These are phyloP conservation scores for Caerostris darwini DNA, from an alignment of 1,140 invertebrate genomes.

Conservation along the genomic window DNA sequence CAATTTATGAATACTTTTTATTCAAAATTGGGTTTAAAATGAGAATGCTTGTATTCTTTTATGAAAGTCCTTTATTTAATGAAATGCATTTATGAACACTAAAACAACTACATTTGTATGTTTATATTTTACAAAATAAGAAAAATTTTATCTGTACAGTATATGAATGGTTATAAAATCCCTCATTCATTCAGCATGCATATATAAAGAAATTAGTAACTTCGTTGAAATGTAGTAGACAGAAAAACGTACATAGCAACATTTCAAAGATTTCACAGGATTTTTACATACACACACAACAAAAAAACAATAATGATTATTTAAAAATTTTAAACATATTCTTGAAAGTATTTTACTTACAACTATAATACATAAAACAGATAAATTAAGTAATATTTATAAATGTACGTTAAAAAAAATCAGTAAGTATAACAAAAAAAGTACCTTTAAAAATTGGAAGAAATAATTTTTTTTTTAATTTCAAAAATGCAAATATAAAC, in stretches of 20 bases:
- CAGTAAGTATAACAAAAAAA: too few species aligned
- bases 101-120: neutral
- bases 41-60: conserved; percentile 47
- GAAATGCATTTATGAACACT: neutral
- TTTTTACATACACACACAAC: too few species aligned
- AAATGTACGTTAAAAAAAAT: too few species aligned
- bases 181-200: neutral
- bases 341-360: too few species aligned
- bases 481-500: too few species aligned
- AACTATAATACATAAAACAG: too few species aligned
- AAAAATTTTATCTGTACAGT: neutral
- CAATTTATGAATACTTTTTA: conserved; percentile 8
- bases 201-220: conserved; percentile 12
- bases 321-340: too few species aligned
- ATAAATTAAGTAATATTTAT: too few species aligned
- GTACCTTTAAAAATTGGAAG: too few species aligned
- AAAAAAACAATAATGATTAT: too few species aligned
- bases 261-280: neutral
- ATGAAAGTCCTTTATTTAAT: conserved; percentile 15
- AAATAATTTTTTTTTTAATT: too few species aligned
- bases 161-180: conserved; percentile 24
- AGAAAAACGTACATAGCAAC: neutral
- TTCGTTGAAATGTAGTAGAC: conserved; percentile 5
- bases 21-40: conserved; percentile 54
- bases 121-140: neutral